Evolutionary conservation across 2,797 vertebrate genomes (phyloP).

Genomic region (Antennarius maculatus): DNA sequence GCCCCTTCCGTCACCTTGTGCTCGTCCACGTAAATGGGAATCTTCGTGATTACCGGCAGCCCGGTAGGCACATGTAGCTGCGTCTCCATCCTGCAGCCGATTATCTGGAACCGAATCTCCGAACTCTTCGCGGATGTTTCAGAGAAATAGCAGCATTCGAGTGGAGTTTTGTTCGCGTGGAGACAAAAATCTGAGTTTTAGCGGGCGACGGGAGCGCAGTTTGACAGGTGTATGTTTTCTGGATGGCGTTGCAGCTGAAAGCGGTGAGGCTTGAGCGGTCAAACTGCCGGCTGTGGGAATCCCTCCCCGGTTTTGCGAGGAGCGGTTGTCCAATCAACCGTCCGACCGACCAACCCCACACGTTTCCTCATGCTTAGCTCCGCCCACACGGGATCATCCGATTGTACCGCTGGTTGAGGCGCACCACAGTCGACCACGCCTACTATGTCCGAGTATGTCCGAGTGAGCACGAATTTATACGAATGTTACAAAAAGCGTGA

Average conservation of each 20-base stretch:
- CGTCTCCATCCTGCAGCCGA: conserved; percentile 78
- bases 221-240: neutral
- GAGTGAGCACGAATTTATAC: conserved; percentile 35
- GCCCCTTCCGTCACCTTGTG: conserved; percentile 87
- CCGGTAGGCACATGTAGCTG: conserved; percentile 84
- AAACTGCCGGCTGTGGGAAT: conserved; percentile 44
- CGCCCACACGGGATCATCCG: conserved; percentile 83
- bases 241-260: neutral
- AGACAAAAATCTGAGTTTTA: neutral
- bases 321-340: conserved; percentile 38
- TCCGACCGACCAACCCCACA: conserved; percentile 18
- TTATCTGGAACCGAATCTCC: conserved; percentile 46
- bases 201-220: neutral
- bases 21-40: conserved; percentile 86
- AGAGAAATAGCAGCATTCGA: conserved; percentile 40
- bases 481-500: neutral
- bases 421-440: conserved; percentile 50
- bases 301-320: conserved; percentile 62
- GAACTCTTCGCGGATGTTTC: conserved; percentile 39
- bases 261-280: neutral
- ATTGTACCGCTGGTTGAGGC: conserved; percentile 63
- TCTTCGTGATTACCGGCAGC: conserved; percentile 81
- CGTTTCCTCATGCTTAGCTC: conserved; percentile 74
- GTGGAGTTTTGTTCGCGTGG: neutral
- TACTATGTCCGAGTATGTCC: conserved; percentile 43